Conservation (phyloP, 2,888 invertebrate genomes). For the Lithophane leautieri region DNA sequence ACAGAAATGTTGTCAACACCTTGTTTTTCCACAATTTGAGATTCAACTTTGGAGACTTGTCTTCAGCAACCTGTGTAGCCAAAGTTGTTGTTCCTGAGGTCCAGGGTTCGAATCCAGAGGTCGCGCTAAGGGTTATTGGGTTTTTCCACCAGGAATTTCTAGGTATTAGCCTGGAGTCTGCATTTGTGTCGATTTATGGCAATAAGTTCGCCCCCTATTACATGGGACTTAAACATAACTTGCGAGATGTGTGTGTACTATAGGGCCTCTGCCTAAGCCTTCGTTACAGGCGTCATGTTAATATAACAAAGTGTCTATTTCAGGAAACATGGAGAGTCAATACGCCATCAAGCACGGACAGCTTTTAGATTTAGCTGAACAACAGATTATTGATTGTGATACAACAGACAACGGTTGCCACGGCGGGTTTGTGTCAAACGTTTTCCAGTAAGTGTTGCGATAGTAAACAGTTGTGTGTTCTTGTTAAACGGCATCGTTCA, state of each 20-base stretch:
- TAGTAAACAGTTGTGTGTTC: not conserved
- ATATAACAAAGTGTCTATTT: not conserved
- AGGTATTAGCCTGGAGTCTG: no score
- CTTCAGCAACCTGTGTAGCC: no score
- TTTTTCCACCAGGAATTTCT: no score
- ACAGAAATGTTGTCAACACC: not conserved
- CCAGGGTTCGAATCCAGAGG: no score
- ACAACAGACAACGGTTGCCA: accelerated
- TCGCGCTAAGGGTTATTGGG: no score
- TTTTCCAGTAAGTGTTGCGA: constrained; percentile 1
- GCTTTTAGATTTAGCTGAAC: constrained; percentile 32
- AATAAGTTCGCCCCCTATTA: no score
- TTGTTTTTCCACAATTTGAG: not conserved
- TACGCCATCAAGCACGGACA: constrained; percentile 24
- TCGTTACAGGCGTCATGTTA: not conserved
- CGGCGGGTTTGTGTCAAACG: not conserved
- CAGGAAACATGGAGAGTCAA: constrained; percentile 59
- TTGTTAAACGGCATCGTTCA: not conserved
- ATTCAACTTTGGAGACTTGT: not conserved
- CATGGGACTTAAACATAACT: no score
- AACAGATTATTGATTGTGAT: constrained; percentile 51
- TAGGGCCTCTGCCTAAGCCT: no score
- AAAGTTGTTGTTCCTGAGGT: not conserved
- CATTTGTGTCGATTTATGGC: no score
- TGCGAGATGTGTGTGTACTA: no score